Percentiles rank a stretch among this genome's conserved stretches.
Conservation (phyloP, 2,888 invertebrate species). For the Meteorus colon region DNA sequence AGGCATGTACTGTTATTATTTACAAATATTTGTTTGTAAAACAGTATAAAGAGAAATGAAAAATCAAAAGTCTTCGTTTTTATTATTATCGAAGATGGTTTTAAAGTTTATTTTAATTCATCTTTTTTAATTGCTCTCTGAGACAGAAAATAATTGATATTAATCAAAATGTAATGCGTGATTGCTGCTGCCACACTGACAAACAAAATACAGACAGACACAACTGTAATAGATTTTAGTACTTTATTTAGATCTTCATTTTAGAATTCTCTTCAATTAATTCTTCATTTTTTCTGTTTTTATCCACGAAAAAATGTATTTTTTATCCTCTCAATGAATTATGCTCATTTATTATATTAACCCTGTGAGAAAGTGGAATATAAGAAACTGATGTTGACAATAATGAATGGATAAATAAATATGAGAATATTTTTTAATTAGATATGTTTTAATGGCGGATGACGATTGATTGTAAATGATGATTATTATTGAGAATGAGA, state of each 20-base stretch:
- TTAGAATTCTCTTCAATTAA: constrained; percentile 27
- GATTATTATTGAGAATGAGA: constrained; percentile 28
- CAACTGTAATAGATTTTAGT: constrained; percentile 57
- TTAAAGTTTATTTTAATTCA: no score
- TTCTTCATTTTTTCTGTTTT: constrained; percentile 3
- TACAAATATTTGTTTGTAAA: background rate
- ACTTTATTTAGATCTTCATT: constrained; percentile 59
- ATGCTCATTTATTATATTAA: constrained; percentile 29
- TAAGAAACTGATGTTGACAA: no score
- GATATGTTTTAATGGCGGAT: background rate
- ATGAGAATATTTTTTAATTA: background rate
- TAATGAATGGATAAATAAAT: background rate
- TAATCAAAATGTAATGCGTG: background rate
- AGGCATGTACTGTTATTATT: constrained; percentile 19
- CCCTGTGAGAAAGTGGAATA: background rate
- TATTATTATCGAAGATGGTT: no score
- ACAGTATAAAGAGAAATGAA: constrained; percentile 22
- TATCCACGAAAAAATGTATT: constrained; percentile 31
- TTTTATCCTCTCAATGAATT: constrained; percentile 38
- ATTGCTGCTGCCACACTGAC: background rate
- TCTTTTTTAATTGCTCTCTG: no score
- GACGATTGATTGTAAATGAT: background rate
- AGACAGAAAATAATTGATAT: no score
- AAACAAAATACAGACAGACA: background rate
- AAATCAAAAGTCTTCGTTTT: constrained; percentile 26